phyloP scores from a whole-genome alignment of 2,888 invertebrate genomes.

The Cryptops parisi region DNA sequence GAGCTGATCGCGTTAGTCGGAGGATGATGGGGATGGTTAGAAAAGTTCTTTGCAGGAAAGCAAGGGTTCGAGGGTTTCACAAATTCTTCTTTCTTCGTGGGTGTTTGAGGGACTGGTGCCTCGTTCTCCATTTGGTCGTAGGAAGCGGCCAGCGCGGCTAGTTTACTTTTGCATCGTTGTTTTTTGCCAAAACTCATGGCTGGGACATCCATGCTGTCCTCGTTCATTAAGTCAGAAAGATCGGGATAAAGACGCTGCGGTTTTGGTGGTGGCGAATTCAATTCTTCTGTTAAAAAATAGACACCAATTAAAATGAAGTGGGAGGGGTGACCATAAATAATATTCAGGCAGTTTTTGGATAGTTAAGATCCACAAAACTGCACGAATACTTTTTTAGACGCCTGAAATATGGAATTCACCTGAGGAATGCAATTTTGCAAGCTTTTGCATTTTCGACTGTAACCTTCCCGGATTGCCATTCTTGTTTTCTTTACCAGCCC shows the following conservation, averaged over 20 bases:
- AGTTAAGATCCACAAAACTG: too few species aligned
- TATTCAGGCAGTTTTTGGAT: too few species aligned
- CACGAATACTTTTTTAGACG: too few species aligned
- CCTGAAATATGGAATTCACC: too few species aligned
- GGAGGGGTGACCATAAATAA: background rate
- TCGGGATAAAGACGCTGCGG: slow-evolving; percentile 10
- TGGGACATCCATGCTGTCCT: background rate
- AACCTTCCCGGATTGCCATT: background rate
- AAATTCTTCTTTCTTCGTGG: background rate
- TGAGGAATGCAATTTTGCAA: background rate
- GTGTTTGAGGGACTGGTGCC: background rate
- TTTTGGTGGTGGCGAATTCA: slow-evolving; percentile 10
- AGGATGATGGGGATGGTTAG: background rate
- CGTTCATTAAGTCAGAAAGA: background rate
- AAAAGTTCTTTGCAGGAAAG: background rate
- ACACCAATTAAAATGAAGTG: too few species aligned
- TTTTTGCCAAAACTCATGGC: background rate
- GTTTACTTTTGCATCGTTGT: slow-evolving; percentile 1
- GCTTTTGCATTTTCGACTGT: background rate
- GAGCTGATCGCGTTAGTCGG: background rate
- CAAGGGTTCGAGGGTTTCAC: too few species aligned
- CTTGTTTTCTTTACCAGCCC: background rate
- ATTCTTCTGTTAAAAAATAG: background rate
- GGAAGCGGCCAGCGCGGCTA: background rate
- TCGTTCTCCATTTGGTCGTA: slow-evolving; percentile 5